These are phyloP conservation scores for Babyrousa celebensis DNA, from an alignment of 2,797 vertebrate genomes.

Conservation along the genomic window DNA sequence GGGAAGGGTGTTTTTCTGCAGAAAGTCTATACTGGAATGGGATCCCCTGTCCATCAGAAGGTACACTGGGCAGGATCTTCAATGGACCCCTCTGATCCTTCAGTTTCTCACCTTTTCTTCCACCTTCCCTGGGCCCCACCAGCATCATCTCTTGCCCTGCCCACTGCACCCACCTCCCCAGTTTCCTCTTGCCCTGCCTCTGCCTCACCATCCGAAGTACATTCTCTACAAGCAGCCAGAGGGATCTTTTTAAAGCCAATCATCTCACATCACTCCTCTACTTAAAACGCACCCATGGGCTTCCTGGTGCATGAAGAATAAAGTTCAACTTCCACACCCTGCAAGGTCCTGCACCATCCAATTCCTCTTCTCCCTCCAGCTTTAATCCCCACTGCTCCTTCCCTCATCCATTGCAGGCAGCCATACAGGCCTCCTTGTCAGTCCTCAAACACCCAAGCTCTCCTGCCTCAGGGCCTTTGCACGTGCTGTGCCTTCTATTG, in stretches of 20 bases:
- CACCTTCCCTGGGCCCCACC: fast-evolving
- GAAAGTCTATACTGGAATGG: too few relatives aligned
- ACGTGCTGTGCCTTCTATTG: background rate
- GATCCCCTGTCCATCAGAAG: background rate
- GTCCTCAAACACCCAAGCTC: background rate
- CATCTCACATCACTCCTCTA: too few relatives aligned
- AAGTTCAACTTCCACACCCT: background rate
- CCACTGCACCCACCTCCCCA: background rate
- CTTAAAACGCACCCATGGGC: background rate
- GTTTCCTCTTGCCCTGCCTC: background rate
- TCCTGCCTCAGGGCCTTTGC: constrained; percentile 30
- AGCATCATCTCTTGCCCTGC: background rate
- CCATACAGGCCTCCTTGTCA: background rate
- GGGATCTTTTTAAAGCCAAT: background rate
- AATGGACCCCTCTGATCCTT: background rate
- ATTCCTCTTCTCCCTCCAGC: background rate
- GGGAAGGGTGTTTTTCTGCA: background rate
- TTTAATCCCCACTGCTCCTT: background rate
- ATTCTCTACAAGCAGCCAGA: background rate
- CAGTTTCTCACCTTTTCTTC: background rate
- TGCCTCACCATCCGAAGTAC: background rate
- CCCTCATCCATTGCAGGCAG: background rate
- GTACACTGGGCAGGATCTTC: fast-evolving
- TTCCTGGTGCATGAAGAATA: background rate
- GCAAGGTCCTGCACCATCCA: background rate